Evolutionary conservation across 2,797 vertebrate species (phyloP), one percentile per base, ranked within the genome.

Genomic region (Heterohyrax brucei): DNA sequence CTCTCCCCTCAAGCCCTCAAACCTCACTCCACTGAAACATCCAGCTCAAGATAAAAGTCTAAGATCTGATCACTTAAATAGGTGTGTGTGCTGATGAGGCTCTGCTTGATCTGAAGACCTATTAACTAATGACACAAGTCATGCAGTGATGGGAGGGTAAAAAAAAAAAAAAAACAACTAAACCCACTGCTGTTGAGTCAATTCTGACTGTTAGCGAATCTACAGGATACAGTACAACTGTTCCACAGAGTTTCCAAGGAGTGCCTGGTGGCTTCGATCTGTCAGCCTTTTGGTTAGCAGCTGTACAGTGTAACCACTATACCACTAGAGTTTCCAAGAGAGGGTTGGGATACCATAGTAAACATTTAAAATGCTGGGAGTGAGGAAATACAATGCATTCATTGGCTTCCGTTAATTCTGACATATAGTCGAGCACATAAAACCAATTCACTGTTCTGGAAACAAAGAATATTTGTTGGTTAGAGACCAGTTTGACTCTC

Each of bases 361-460:
- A 33, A 53, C 2, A 61, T 82, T 68, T 7, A 68, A 48, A 78
- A 79, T 28, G 5, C 7, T 59, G 21, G 30, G 4, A 19, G 1
- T 77, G 24, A 1, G 19, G 18, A 53, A 12, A 9, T 8, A 30
- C 3, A 30, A 30, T 61, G 2, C 6, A 66, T 70, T 91, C 33
- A 46, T 50, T 91, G 72, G 44, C 12, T 85, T 22, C 7, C 48
- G 81, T 61, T 92, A 24, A 91, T 86, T 87, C 12, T 90, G 62
- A 82, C 82, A 72, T 87, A 26, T 61, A 89, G 28, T 19, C 77
- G 46, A n/a, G 4, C 9, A 53, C 50, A 76, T 78, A 33, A 83
- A 26, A 93, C 21, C n/a, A 89, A 12, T 44, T 95, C 13, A 66
- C 24, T 91, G 5, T 62, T 70, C 22, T 81, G 28, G 33, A 7